Evolutionary conservation across 2,113 vertebrate genomes (phyloP).

Genomic region (Gopherus flavomarginatus): DNA sequence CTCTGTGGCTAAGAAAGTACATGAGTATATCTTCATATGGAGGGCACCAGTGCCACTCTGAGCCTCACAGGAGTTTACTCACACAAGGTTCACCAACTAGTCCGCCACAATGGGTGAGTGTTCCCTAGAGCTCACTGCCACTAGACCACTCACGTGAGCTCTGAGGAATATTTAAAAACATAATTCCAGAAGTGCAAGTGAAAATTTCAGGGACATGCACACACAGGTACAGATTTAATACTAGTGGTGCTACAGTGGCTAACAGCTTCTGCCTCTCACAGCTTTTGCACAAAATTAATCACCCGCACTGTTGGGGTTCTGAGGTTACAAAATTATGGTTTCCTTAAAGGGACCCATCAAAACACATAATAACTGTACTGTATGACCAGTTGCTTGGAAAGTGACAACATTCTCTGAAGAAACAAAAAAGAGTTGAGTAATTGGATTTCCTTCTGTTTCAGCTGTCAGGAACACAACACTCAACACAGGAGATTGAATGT

Average conservation of each 20-base stretch:
- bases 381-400: constrained; percentile 10
- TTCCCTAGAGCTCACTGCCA: neutral
- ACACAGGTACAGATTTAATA: constrained; percentile 6
- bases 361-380: neutral
- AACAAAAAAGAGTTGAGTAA: constrained; percentile 13
- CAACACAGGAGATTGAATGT: constrained; percentile 18
- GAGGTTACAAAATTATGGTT: neutral
- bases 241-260: neutral
- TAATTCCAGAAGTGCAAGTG: neutral
- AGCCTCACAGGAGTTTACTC: neutral
- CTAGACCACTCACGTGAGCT: neutral
- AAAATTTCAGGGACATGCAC: neutral
- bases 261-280: constrained; percentile 36
- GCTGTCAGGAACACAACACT: constrained; percentile 31
- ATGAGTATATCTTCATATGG: neutral
- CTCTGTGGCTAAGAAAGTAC: neutral
- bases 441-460: constrained; percentile 21
- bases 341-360: neutral
- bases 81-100: fast-evolving
- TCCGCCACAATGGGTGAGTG: neutral
- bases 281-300: neutral
- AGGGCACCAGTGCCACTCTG: neutral
- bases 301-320: neutral
- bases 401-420: constrained; percentile 23
- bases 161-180: neutral